Evolutionary conservation across 1,140 invertebrate species (phyloP).

Genomic region (Bathynomus jamesi): DNA sequence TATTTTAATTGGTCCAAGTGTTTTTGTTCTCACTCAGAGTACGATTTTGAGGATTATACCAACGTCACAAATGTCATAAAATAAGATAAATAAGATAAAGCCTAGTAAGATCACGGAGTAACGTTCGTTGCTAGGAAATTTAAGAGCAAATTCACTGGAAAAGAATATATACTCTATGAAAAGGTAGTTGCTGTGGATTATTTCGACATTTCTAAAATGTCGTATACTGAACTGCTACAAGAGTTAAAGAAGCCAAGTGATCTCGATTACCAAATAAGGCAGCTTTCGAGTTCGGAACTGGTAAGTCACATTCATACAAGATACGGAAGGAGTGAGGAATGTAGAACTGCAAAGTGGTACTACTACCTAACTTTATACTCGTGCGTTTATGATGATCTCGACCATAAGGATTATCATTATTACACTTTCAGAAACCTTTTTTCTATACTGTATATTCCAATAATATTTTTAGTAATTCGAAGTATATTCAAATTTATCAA

Average conservation of each 20-base stretch:
- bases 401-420: not conserved
- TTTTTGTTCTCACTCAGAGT: no score
- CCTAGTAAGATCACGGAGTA: no score
- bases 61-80: no score
- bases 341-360: not conserved
- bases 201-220: slow-evolving; percentile 11
- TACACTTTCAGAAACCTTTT: not conserved
- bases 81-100: no score
- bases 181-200: slow-evolving; percentile 3
- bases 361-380: not conserved
- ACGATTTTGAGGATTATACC: no score
- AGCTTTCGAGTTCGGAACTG: not conserved
- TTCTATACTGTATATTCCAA: not conserved
- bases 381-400: not conserved
- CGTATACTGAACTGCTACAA: slow-evolving; percentile 4
- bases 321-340: not conserved
- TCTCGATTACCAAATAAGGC: not conserved
- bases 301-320: not conserved
- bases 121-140: not conserved
- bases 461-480: not conserved
- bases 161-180: slow-evolving; percentile 3
- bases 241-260: slow-evolving; percentile 9
- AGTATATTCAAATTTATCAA: not conserved
- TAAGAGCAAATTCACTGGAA: not conserved
- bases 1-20: no score